Percentiles rank a stretch among this genome's conserved stretches.
These are phyloP conservation scores for Amblyjoppa proteus DNA, from an alignment of 2,888 invertebrate genomes.

Conservation along the genomic window DNA sequence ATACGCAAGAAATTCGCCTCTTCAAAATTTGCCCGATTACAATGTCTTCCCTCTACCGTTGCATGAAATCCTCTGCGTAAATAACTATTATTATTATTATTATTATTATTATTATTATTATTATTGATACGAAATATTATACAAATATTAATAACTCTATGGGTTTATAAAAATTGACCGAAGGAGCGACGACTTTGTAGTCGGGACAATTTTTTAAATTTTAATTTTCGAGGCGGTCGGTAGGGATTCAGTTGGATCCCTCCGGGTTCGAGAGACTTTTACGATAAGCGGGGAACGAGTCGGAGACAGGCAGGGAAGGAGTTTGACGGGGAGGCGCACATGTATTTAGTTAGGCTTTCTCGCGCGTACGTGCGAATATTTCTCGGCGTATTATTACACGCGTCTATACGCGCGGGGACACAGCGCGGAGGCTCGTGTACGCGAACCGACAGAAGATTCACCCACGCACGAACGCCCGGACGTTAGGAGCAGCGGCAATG, in stretches of 20 bases:
- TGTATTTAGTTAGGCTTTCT: constrained; percentile 50
- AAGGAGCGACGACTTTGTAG: not conserved
- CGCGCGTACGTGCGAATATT: constrained; percentile 57
- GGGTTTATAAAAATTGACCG: no score
- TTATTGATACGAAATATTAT: no score
- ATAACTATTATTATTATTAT: no score
- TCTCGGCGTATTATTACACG: constrained; percentile 22
- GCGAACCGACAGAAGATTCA: constrained; percentile 39
- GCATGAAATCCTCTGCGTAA: no score
- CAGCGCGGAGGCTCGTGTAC: constrained; percentile 6
- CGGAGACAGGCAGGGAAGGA: not conserved
- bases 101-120: no score
- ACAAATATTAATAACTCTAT: not conserved
- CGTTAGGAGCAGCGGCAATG: not conserved
- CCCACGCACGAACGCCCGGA: constrained; percentile 47
- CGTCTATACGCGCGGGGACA: constrained; percentile 9
- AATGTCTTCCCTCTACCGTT: no score
- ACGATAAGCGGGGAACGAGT: not conserved
- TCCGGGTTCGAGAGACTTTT: not conserved
- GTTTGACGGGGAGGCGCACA: not conserved
- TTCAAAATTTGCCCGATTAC: no score
- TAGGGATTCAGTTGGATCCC: not conserved
- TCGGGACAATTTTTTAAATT: not conserved
- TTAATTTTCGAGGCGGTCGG: not conserved
- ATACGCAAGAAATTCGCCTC: not conserved